Evolutionary conservation across 2,888 invertebrate species (phyloP), one percentile per base, ranked within the genome.

Genomic region (Himalopsyche kuldschensis): DNA sequence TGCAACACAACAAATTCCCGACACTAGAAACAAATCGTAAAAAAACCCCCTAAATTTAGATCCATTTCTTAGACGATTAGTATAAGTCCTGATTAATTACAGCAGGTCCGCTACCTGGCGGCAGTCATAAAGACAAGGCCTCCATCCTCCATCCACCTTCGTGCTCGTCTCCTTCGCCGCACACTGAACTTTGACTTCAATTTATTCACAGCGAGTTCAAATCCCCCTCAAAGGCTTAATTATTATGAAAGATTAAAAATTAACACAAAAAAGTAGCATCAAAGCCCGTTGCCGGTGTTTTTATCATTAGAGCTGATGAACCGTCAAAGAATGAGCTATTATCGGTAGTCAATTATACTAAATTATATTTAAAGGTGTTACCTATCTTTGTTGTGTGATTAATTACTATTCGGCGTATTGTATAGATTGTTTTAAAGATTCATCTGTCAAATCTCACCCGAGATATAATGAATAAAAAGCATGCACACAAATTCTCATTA

Each of bases 241-340:
- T 69, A 69, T 69, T 69, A 69, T 69, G 69, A 69, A 69, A 69
- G 69, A 69, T 69, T 69, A 69, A 69, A 69, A 69, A 69, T 69
- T 69, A 69, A 69, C 69, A 69, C 69, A 69, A 69, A 69, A 69
- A 69, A 27, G 20, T 69, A 8, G 24, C 69, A 27, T 69, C 69
- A 69, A 69, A 69, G 69, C 15, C 20, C 11, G 27, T 69, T 27
- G 69, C 69, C 69, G 69, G 69, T 69, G 69, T 30, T 69, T 69
- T 69, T 27, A 69, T 69, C 69, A 69, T 69, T 69, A 69, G 20
- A 27, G 69, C 30, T 69, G 69, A 69, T 69, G 69, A 27, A 69
- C 69, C 69, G 69, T 69, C 69, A 69, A 69, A 69, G 69, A 69
- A 69, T 69, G 69, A 69, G 69, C 69, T 69, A 69, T 69, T 69